Base-by-base conservation (phyloP, 1,140 invertebrate genomes). In the Dinoponera quadriceps region DNA sequence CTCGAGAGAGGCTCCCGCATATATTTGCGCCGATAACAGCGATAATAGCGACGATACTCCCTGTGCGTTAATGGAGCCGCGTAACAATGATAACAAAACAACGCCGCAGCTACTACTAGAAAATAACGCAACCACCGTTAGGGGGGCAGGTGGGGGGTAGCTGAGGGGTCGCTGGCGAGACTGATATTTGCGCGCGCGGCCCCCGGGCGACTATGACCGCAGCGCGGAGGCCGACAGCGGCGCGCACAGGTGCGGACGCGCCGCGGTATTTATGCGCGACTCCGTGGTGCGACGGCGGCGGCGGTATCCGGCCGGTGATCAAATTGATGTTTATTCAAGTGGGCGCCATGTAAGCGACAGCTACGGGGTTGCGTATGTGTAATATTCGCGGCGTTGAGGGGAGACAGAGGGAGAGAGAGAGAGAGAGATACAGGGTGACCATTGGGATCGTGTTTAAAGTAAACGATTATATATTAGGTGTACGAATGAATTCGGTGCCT, bases 251-350 rank as follows among this genome's bases (percentile, higher is more conserved):
- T 78, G 75, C 38, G 33, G 60, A 33, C 60, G 74, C 20, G 60
- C 20, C 38, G 60, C 29, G 72, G 14, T 72, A 72, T 72, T 72
- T 72, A 60, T 48, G 44, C 29, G 25, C 13, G 59, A 72, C 57
- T 25, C 51, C 57, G 69, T 62, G 57, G 71, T 44, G 5, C 13
- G 54, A 51, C 22, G n/a, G n/a, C n/a, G n/a, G 33, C 59, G 44
- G 49, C 51, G 38, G 33, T 85, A 88, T 83, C 69, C 77, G 57
- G 65, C 84, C n/a, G n/a, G 87, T 89, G 86, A 89, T 89, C 80
- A 84, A 88, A 86, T 84, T 89, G 84, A 88, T 91, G 87, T 91
- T 91, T 90, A 89, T 87, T 88, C 86, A 91, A 90, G 86, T 90
- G 87, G 83, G 54, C 74, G 66, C 75, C 81, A 69, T 74, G 73